These are phyloP conservation scores for Schizopygopsis pylzovi DNA, from an alignment of 2,797 vertebrate genomes.

Conservation along the genomic window DNA sequence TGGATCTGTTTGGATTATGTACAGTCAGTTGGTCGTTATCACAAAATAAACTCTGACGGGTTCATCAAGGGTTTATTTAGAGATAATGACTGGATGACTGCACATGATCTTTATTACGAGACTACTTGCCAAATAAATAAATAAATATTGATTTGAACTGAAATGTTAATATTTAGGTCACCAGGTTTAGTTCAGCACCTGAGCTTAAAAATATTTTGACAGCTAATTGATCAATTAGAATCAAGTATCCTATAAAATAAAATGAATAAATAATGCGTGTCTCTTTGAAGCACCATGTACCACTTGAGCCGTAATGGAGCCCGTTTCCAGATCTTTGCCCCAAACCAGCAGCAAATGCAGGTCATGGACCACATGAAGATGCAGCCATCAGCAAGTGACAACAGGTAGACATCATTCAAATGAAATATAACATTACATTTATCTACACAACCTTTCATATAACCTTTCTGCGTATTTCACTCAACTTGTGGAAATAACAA, in stretches of 20 bases:
- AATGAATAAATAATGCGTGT: not conserved
- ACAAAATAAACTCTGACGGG: not conserved
- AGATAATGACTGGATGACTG: slow-evolving; percentile 3
- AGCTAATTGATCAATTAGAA: not conserved
- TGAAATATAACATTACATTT: not conserved
- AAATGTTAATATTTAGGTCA: not conserved
- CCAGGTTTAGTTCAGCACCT: not conserved
- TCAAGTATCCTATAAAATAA: not conserved
- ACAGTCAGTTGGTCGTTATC: not conserved
- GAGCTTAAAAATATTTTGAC: not conserved
- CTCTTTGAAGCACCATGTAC: slow-evolving; percentile 74
- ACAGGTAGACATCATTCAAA: slow-evolving; percentile 65
- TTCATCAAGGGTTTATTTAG: not conserved
- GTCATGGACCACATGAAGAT: slow-evolving; percentile 77
- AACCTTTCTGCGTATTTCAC: not conserved
- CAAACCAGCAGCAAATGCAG: slow-evolving; percentile 81
- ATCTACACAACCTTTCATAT: not conserved
- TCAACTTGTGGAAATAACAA: not conserved
- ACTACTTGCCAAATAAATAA: too few species aligned
- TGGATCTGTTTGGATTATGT: not conserved
- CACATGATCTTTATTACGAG: not conserved
- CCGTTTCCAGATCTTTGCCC: slow-evolving; percentile 79
- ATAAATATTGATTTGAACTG: not conserved
- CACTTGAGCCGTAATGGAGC: slow-evolving; percentile 80
- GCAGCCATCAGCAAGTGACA: slow-evolving; percentile 75